Evolutionary conservation across 2,888 invertebrate genomes (phyloP).

Genomic region (Melipona bicolor): DNA sequence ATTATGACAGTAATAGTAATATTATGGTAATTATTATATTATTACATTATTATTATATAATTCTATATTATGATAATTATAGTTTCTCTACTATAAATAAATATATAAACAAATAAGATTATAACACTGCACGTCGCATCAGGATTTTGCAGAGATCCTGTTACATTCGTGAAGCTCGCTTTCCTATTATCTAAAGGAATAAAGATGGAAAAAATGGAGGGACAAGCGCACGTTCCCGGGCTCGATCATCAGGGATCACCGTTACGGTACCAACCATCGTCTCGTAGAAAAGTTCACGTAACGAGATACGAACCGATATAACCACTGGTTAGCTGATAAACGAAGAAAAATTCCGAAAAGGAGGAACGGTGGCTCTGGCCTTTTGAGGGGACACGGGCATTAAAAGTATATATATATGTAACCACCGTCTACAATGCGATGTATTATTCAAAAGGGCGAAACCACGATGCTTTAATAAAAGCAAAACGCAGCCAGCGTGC

Average conservation of each 20-base stretch:
- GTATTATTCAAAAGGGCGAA: slow-evolving; percentile 64
- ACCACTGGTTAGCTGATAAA: slow-evolving; percentile 5
- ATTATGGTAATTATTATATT: too few relatives aligned
- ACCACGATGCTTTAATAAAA: slow-evolving; percentile 63
- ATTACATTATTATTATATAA: too few relatives aligned
- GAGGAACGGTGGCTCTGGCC: neutral
- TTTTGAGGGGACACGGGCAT: slow-evolving; percentile 1
- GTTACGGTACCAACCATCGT: neutral
- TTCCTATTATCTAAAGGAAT: neutral
- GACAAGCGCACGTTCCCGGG: neutral
- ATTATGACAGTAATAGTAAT: too few relatives aligned
- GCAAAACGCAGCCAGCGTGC: slow-evolving; percentile 30
- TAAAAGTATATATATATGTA: neutral
- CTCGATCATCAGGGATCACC: slow-evolving; percentile 4
- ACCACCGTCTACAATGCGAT: slow-evolving; percentile 33
- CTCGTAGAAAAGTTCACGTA: slow-evolving; percentile 6
- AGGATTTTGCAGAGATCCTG: too few relatives aligned
- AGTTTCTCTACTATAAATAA: too few relatives aligned
- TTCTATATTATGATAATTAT: too few relatives aligned
- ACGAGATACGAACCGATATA: slow-evolving; percentile 8
- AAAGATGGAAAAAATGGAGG: neutral
- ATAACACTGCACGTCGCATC: too few relatives aligned
- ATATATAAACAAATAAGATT: too few relatives aligned
- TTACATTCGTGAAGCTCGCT: neutral
- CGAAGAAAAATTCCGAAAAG: neutral